These are phyloP conservation scores for Pseudorasbora parva DNA, from an alignment of 2,113 vertebrate genomes.

Conservation along the genomic window DNA sequence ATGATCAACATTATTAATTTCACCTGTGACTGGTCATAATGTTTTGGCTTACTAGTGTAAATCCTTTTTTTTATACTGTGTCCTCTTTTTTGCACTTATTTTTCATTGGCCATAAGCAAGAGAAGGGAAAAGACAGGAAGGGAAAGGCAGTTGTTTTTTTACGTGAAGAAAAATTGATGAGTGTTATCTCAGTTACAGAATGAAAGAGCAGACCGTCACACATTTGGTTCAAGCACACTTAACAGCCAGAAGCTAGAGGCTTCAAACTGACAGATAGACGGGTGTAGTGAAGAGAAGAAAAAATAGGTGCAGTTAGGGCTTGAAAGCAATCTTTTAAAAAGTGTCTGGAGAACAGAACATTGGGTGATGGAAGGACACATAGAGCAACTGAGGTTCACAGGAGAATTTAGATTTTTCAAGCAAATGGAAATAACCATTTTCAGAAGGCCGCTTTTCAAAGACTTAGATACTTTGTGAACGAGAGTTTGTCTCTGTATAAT, in stretches of 20 bases:
- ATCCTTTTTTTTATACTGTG: too few species aligned
- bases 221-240: background rate
- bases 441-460: background rate
- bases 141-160: too few species aligned
- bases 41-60: too few species aligned
- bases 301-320: background rate
- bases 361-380: background rate
- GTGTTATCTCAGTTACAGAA: background rate
- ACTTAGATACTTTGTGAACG: background rate
- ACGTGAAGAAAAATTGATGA: background rate
- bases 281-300: constrained; percentile 1
- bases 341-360: background rate
- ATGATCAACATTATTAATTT: too few species aligned
- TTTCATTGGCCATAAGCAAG: too few species aligned
- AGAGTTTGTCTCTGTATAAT: constrained; percentile 12
- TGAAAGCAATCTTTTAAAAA: background rate
- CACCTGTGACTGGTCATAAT: too few species aligned
- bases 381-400: background rate
- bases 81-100: too few species aligned
- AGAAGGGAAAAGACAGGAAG: too few species aligned
- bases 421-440: background rate
- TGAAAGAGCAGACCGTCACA: background rate
- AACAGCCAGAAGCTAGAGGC: background rate
- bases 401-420: background rate
- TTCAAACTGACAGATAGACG: background rate